Evolutionary conservation across 2,888 invertebrate species (phyloP), one percentile per base, ranked within the genome.

Genomic region (Malacosoma neustria): DNA sequence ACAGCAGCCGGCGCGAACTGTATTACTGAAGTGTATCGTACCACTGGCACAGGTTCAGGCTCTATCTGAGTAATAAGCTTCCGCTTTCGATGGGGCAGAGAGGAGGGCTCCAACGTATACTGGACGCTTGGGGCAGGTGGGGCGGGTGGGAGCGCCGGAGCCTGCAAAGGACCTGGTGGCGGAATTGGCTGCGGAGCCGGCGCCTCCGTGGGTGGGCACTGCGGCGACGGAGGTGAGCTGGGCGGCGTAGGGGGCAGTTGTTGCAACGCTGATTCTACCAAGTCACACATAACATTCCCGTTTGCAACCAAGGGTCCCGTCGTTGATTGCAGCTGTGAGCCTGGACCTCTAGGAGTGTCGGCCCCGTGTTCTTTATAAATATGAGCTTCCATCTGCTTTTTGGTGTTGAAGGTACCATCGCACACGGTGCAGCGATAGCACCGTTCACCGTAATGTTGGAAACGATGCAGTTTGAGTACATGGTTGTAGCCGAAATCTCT

Each of bases 361-460:
- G 88, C 84, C 14, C 88, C 75, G 54, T 85, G 85, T 51, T 84
- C 84, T 46, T 84, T 84, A 42, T 84, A 79, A 39, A 96, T 95
- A 72, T 96, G 96, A 11, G 93, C 89, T 67, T 96, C 96, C 93
- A 96, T 94, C 51, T 92, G 92, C 66, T 96, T 96, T 72, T 96
- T 96, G 14, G 93, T 95, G 57, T 92, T 94, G 64, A 96, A 96
- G 0, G 95, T 96, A 54, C 94, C 93, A 57, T 95, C 93, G 72
- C 96, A 96, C 13, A 96, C 92, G 2, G 95, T 96, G 72, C 96
- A 96, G 57, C 96, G 95, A 81, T 96, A 96, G 42, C 96, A 95
- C 60, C 96, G 95, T 65, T 96, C 94, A 0, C 96, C 96, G 56
- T 94, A 95, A 72, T 96, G 96, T 51, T 95, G 94, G 29, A 96